Evolutionary conservation across 2,113 vertebrate species (phyloP).

Genomic region (Sula dactylatra): DNA sequence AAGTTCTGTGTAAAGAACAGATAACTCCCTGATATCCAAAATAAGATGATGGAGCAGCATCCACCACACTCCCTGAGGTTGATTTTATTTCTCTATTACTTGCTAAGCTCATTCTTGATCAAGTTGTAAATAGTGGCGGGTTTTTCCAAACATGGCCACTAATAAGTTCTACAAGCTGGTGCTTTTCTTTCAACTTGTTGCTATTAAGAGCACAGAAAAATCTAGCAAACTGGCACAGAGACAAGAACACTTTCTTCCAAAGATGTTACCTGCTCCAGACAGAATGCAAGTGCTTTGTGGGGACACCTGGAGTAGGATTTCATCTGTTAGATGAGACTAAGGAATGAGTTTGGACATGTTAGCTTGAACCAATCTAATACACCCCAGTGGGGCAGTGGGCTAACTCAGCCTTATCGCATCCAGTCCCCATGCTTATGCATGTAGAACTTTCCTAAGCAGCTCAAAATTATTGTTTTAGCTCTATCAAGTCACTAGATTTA

Average conservation of each 20-base stretch:
- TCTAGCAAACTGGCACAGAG: not conserved
- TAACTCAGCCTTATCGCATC: not conserved
- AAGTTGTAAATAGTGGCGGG: not conserved
- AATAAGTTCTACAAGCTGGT: not conserved
- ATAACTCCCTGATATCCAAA: not conserved
- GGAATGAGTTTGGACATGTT: not conserved
- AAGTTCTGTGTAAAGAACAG: not conserved
- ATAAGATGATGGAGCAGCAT: not conserved
- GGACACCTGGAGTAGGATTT: not conserved
- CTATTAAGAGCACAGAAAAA: not conserved
- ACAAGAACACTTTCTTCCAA: not conserved
- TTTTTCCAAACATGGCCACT: not conserved
- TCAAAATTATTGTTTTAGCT: not conserved
- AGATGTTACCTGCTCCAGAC: not conserved
- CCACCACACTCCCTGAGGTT: not conserved
- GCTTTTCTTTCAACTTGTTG: not conserved
- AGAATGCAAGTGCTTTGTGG: not conserved
- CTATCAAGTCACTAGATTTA: not conserved
- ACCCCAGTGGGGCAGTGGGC: not conserved
- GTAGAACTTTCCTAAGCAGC: not conserved
- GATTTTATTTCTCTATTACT: not conserved
- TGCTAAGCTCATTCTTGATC: not conserved
- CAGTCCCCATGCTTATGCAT: fast-evolving
- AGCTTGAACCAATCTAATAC: not conserved
- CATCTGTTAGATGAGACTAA: not conserved